Conservation (phyloP, 2,888 invertebrate genomes). For the Drosophila austrosaltans region DNA sequence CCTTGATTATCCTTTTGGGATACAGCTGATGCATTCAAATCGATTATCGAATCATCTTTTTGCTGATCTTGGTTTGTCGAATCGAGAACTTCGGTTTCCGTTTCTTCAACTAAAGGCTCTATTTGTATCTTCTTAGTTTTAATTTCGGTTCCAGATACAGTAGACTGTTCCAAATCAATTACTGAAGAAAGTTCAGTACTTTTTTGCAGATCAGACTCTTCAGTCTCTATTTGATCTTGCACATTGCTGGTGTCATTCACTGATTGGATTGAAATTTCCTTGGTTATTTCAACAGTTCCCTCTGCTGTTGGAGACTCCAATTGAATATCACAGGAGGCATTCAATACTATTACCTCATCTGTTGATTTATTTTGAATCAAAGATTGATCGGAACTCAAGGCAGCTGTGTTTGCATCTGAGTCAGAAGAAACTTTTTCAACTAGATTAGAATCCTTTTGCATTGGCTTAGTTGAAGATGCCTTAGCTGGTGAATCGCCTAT, state of each 20-base stretch:
- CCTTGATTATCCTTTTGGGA: neutral
- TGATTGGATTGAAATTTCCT: neutral
- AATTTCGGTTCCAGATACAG: neutral
- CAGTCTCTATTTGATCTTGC: neutral
- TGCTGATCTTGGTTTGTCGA: neutral
- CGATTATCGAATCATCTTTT: neutral
- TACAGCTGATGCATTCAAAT: neutral
- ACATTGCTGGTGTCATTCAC: neutral
- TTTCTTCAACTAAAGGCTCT: neutral
- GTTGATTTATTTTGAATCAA: neutral
- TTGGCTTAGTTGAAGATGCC: neutral
- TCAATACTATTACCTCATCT: neutral
- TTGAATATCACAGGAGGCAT: neutral
- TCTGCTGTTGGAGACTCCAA: neutral
- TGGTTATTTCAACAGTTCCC: neutral
- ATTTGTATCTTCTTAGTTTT: neutral
- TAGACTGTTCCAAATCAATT: constrained; percentile 20
- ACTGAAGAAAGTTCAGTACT: neutral
- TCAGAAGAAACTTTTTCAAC: neutral
- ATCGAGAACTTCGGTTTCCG: neutral
- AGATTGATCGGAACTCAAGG: neutral
- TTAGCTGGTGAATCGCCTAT: neutral
- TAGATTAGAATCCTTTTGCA: neutral
- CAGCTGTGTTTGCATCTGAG: neutral
- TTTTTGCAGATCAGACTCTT: neutral